These are phyloP conservation scores for Bombus sibiricus DNA, from an alignment of 1,140 invertebrate species.

Conservation along the genomic window DNA sequence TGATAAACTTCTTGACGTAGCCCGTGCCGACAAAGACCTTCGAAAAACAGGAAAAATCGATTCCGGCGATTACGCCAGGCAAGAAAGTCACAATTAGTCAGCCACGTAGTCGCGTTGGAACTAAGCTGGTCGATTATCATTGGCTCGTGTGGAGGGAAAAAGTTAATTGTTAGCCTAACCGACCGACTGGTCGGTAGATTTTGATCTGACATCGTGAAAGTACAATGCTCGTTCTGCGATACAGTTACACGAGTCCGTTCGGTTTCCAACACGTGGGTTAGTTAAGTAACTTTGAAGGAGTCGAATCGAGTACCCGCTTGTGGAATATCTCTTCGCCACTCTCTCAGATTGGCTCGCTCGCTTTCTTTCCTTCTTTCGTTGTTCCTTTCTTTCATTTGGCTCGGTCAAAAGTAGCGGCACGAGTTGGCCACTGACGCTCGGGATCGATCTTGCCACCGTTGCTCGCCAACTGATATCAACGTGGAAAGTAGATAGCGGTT, in stretches of 20 bases:
- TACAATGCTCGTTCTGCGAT: slow-evolving; percentile 45
- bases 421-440: slow-evolving; percentile 39
- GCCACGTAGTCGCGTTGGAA: slow-evolving; percentile 16
- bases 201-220: slow-evolving; percentile 56
- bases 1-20: too few relatives aligned
- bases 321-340: background rate
- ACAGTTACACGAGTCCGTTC: slow-evolving; percentile 45
- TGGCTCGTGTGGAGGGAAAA: slow-evolving; percentile 28
- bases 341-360: background rate
- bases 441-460: slow-evolving; percentile 56
- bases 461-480: slow-evolving; percentile 50
- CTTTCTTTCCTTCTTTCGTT: background rate
- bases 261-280: slow-evolving; percentile 32
- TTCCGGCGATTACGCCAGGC: background rate
- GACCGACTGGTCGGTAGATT: slow-evolving; percentile 50
- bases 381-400: background rate
- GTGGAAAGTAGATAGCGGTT: slow-evolving; percentile 71
- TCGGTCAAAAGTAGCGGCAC: slow-evolving; percentile 58
- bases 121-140: slow-evolving; percentile 31
- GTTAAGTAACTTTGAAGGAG: slow-evolving; percentile 37
- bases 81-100: slow-evolving; percentile 56
- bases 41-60: background rate
- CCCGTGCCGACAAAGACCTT: background rate
- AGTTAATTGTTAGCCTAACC: slow-evolving; percentile 46
- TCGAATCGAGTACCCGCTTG: background rate